Percentiles rank a stretch among this genome's conserved stretches.
Evolutionary conservation across 2,888 invertebrate species (phyloP).

Genomic region (Smittia sp.): DNA sequence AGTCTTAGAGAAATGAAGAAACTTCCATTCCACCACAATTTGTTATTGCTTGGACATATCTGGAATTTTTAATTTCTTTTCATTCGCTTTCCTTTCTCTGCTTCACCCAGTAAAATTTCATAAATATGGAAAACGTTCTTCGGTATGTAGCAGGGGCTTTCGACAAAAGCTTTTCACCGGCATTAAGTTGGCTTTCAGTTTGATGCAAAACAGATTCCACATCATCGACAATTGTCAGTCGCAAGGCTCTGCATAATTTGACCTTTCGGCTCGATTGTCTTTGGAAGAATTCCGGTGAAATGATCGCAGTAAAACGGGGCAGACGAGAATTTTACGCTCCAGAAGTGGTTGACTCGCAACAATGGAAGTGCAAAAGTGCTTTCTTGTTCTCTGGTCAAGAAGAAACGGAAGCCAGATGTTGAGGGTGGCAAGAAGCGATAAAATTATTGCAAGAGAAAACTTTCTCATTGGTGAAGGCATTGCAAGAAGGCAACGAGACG

Average conservation of each 20-base stretch:
- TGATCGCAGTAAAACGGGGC: too few species aligned
- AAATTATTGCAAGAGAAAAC: slow-evolving; percentile 15
- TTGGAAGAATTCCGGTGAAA: background rate
- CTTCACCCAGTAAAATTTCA: background rate
- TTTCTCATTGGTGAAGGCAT: background rate
- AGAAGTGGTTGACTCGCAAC: background rate
- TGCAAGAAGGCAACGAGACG: background rate
- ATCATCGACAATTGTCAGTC: slow-evolving; percentile 25
- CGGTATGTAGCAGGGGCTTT: background rate
- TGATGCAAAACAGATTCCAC: slow-evolving; percentile 2
- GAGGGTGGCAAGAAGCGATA: slow-evolving; percentile 13
- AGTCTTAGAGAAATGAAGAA: slow-evolving; percentile 1
- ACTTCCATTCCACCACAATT: slow-evolving; percentile 2
- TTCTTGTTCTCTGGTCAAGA: slow-evolving; percentile 14
- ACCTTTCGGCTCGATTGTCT: background rate
- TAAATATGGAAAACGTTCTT: slow-evolving; percentile 16
- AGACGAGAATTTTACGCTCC: too few species aligned
- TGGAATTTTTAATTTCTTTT: slow-evolving; percentile 28
- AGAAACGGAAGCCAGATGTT: background rate
- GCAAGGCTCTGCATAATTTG: slow-evolving; percentile 23
- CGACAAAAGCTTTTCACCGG: background rate
- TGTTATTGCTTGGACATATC: slow-evolving; percentile 28
- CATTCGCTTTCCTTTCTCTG: background rate
- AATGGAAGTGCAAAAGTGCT: slow-evolving; percentile 18
- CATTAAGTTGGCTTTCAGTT: slow-evolving; percentile 15